Evolutionary conservation across 2,113 vertebrate species (phyloP).

Genomic region (Alethe diademata): DNA sequence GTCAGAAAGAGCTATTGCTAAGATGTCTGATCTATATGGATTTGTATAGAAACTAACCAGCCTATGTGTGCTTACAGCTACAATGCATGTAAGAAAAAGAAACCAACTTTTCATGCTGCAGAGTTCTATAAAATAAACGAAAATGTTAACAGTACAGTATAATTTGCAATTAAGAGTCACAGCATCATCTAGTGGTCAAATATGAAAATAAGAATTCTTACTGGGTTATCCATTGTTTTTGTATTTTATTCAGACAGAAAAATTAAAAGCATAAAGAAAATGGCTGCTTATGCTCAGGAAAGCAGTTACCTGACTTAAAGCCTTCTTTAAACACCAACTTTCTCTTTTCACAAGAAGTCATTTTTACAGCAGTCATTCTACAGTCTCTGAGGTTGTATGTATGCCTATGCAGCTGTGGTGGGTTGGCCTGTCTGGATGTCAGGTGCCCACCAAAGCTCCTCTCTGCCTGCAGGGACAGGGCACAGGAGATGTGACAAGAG

Average conservation of each 20-base stretch:
- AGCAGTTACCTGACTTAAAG: background rate
- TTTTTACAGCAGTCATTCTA: background rate
- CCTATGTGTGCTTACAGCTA: background rate
- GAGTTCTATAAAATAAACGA: background rate
- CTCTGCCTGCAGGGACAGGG: background rate
- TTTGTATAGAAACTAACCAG: background rate
- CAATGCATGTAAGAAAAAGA: background rate
- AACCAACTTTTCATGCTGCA: background rate
- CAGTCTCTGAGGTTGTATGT: background rate
- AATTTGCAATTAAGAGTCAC: background rate
- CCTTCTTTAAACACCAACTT: background rate
- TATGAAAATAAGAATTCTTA: background rate
- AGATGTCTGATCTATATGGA: background rate
- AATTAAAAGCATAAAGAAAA: background rate
- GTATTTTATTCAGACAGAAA: background rate
- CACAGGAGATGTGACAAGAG: background rate
- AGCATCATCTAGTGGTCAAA: constrained; percentile 52
- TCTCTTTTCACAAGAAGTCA: background rate
- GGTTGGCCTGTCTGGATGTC: background rate
- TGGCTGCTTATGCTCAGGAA: background rate
- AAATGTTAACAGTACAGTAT: background rate
- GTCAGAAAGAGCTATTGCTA: background rate
- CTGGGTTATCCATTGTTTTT: background rate
- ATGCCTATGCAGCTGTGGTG: background rate
- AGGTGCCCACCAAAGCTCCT: background rate